Conservation (phyloP, 2,888 invertebrate species). For the Hybos culiciformis region DNA sequence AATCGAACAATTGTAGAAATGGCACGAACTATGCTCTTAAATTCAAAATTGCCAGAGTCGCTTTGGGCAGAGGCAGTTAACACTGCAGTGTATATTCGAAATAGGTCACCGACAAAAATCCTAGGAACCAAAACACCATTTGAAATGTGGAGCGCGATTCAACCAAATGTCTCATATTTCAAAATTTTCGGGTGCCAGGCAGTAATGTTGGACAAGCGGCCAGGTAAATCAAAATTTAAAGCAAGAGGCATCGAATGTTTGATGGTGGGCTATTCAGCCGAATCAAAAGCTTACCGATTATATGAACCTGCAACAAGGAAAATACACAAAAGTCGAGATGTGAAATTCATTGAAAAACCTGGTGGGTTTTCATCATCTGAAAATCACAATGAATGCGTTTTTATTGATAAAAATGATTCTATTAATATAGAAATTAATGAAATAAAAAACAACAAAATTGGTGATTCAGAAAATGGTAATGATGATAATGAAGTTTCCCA, state of each 20-base stretch:
- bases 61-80: conserved; percentile 30
- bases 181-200: conserved; percentile 26
- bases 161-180: conserved; percentile 5
- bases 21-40: conserved; percentile 18
- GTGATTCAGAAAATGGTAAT: neutral
- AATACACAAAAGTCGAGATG: conserved; percentile 11
- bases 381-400: no score
- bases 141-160: conserved; percentile 23
- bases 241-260: conserved; percentile 18
- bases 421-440: no score
- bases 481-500: neutral
- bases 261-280: conserved; percentile 21
- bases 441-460: neutral
- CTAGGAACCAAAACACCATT: conserved; percentile 17
- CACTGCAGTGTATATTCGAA: conserved; percentile 17
- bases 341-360: neutral
- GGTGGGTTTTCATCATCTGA: no score
- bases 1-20: conserved; percentile 16
- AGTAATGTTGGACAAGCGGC: conserved; percentile 23
- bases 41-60: conserved; percentile 14
- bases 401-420: no score
- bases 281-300: conserved; percentile 19
- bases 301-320: conserved; percentile 8
- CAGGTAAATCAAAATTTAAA: conserved; percentile 21
- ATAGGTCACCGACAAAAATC: conserved; percentile 10